These are phyloP conservation scores for Ethmia dodecea DNA, from an alignment of 2,888 invertebrate genomes.

Conservation along the genomic window DNA sequence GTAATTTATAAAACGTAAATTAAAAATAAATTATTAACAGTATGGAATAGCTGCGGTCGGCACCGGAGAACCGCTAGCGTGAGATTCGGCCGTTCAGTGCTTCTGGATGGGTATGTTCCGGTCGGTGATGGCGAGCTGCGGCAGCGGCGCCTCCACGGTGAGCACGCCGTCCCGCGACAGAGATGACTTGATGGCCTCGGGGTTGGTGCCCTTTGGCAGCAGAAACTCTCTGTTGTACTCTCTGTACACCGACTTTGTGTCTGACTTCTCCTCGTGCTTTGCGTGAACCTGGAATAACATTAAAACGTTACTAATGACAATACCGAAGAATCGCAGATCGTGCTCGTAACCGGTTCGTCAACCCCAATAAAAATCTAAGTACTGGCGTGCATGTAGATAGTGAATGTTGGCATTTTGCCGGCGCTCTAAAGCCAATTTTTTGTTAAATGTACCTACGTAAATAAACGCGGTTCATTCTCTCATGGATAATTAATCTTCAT, in stretches of 20 bases:
- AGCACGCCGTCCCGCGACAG: conserved; percentile 97
- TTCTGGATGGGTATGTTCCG: conserved; percentile 89
- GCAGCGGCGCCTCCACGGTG: conserved; percentile 97
- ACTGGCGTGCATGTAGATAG: conserved; percentile 33
- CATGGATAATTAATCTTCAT: conserved; percentile 43
- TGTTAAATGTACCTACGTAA: conserved; percentile 31
- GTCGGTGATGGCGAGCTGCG: conserved; percentile 88
- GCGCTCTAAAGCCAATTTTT: conserved; percentile 36
- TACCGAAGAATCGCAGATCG: conserved; percentile 1
- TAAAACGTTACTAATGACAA: conserved; percentile 3
- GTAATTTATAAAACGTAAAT: conserved; percentile 63
- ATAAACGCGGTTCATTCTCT: conserved; percentile 38
- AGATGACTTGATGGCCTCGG: conserved; percentile 96
- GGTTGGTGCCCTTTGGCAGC: conserved; percentile 97
- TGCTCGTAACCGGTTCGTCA: conserved; percentile 26
- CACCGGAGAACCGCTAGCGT: conserved; percentile 31
- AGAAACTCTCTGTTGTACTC: conserved; percentile 99
- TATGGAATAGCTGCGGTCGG: conserved; percentile 72
- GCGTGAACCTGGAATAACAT: conserved; percentile 89
- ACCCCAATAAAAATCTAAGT: conserved; percentile 36
- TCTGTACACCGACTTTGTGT: conserved; percentile 97
- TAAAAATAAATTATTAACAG: conserved; percentile 74
- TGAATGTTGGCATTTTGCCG: conserved; percentile 51
- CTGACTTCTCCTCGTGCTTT: conserved; percentile 98
- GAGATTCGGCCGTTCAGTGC: conserved; percentile 49